Base-by-base conservation (phyloP, 2,888 invertebrate genomes). In the Periphyllus acericola region DNA sequence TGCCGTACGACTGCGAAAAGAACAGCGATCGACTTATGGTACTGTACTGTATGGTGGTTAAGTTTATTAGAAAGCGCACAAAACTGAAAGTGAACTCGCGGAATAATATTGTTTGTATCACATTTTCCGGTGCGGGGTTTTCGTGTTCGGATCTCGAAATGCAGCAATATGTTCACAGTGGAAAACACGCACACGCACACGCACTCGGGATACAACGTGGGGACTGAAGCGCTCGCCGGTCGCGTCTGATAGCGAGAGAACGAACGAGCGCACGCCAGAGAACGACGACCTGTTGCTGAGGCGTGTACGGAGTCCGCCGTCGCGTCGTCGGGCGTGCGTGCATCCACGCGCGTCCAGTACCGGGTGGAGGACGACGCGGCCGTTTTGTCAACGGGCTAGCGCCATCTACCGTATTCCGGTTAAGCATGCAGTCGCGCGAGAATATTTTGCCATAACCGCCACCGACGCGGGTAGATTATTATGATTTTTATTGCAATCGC, bases 261-360 rank as follows among this genome's bases (percentile, higher is more conserved):
- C 84, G 79, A 32, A 71, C 85, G 78, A 36, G n/a, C 60, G 80
- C 80, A 29, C 79, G 85, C 72, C 52, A 79, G 86, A 80, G 86
- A 87, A 80, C 86, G 86, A 87, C 86, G 86, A 87, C 86, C 86
- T 87, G 86, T 87, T 87, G 86, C 86, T 74, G 86, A 71, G 85
- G 78, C 78, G 78, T 79, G 71, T 85, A 79, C 71, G 85, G 74
- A 72, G 86, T 29, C 60, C 76, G 85, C 46, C 46, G 79, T 52
- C 72, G 29, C 55, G 86, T 55, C 86, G 85, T 17, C 79, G 85
- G 68, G 66, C 55, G 86, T 40, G 46, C 34, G 71, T 79, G 68
- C 55, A 32, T 72, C 72, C 66, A 32, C 21, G 34, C 83, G 52
- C 71, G 86, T n/a, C 52, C 19, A 52, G 32, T 79, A 9, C 71